These are phyloP conservation scores for Sitta europaea DNA, from an alignment of 2,113 vertebrate species.

Conservation along the genomic window DNA sequence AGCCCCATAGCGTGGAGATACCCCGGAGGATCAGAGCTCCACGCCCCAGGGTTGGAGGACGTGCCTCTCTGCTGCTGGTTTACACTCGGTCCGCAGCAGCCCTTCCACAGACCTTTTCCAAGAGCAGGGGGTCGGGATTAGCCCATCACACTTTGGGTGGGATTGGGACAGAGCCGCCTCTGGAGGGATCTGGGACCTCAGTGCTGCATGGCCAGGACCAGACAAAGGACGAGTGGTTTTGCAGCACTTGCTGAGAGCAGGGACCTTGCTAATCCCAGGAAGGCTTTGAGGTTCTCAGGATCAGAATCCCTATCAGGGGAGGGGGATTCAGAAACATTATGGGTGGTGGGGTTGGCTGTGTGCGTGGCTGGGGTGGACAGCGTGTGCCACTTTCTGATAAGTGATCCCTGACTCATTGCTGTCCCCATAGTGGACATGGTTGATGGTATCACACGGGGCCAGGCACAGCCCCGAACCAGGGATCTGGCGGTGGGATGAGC, in stretches of 20 bases:
- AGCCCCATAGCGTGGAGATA: neutral
- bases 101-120: neutral
- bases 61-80: neutral
- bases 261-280: fast-evolving
- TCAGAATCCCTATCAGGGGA: fast-evolving
- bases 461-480: neutral
- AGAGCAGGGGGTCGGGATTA: neutral
- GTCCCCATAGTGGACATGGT: neutral
- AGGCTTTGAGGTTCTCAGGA: neutral
- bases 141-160: fast-evolving
- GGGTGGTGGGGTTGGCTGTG: neutral
- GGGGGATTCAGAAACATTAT: neutral
- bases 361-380: neutral
- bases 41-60: fast-evolving
- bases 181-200: fast-evolving
- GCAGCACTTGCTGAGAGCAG: neutral
- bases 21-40: neutral
- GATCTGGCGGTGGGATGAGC: neutral
- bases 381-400: fast-evolving
- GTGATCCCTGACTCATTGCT: fast-evolving
- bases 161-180: neutral
- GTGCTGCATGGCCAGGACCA: neutral
- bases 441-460: fast-evolving
- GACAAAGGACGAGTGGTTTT: fast-evolving
- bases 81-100: neutral